Evolutionary conservation across 2,113 vertebrate species (phyloP).

Genomic region (Tympanuchus pallidicinctus): DNA sequence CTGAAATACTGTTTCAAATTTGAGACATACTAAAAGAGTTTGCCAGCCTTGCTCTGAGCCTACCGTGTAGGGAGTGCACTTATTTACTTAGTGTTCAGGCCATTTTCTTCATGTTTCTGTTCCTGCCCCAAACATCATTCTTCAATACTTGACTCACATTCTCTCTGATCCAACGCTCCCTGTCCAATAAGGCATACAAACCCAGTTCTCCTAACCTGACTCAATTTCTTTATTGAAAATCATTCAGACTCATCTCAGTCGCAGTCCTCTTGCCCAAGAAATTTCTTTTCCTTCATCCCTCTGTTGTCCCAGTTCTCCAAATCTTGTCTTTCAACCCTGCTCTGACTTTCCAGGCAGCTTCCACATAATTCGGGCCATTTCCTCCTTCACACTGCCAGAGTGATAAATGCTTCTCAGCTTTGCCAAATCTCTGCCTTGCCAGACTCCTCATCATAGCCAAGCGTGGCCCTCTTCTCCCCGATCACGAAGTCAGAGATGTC

Average conservation of each 20-base stretch:
- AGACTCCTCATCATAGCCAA: not conserved
- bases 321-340: not conserved
- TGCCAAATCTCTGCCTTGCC: not conserved
- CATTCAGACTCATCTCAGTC: not conserved
- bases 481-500: not conserved
- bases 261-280: not conserved
- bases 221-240: not conserved
- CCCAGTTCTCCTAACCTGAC: not conserved
- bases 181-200: not conserved
- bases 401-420: not conserved
- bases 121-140: not conserved
- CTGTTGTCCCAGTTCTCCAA: not conserved
- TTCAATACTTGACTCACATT: not conserved
- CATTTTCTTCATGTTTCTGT: not conserved
- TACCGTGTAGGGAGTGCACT: not conserved
- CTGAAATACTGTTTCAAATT: not conserved
- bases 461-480: not conserved
- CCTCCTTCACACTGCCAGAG: constrained; percentile 5
- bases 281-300: not conserved
- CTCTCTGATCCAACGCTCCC: not conserved
- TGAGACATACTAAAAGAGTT: not conserved
- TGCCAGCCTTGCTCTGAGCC: not conserved
- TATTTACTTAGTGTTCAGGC: not conserved
- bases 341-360: constrained; percentile 11
- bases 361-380: not conserved